Evolutionary conservation across 92 coral and sea anemone species (phyloP), one percentile per base, ranked within the genome.

Genomic region (Plumapathes pennacea): DNA sequence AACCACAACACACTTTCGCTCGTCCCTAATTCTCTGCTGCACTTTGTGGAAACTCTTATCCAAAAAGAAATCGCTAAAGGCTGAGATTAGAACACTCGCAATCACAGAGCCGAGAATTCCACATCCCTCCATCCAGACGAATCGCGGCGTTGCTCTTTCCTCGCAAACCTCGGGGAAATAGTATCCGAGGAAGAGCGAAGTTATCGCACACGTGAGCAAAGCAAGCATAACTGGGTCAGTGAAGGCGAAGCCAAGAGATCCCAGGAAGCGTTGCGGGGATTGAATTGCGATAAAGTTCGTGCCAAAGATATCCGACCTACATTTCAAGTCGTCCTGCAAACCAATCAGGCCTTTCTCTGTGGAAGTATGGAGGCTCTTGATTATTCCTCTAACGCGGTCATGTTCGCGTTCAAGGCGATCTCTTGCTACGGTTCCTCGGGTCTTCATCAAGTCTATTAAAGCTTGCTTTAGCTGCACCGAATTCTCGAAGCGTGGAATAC

Each of bases 121-220:
- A 23, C 56, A 73, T 19, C 96, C 96, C 41, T 88, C 96, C 53
- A 64, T 60, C 96, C 96, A 88, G 0, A 96, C 99, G 2, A 80
- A 64, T 39, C 54, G 72, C 29, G 85, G 84, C 46, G 68, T 49
- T 17, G 36, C 63, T 12, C 74, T 62, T 4, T 90, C 96, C 44
- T 64, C 67, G 57, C 96, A 87, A 4, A 50, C 46, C 49, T 87
- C 96, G 1, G 86, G 90, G 21, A 67, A 85, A 28, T 59, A 60
- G 53, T 46, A 62, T 2, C 96, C 96, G 14, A 87, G 82, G 7
- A 72, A 34, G 13, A 74, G 61, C 33, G 90, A 62, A 5, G 56
- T 70, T 23, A 87, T 57, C 25, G 85, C 90, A 20, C 80, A 76
- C 45, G 59, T 14, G 5, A 87, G 14, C 22, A 87, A 53, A 25